A percentile compares a stretch with the other conserved stretches of the same genome.
phyloP scores from a whole-genome alignment of 1,140 invertebrate species.

The Trypoxylus dichotomus region DNA sequence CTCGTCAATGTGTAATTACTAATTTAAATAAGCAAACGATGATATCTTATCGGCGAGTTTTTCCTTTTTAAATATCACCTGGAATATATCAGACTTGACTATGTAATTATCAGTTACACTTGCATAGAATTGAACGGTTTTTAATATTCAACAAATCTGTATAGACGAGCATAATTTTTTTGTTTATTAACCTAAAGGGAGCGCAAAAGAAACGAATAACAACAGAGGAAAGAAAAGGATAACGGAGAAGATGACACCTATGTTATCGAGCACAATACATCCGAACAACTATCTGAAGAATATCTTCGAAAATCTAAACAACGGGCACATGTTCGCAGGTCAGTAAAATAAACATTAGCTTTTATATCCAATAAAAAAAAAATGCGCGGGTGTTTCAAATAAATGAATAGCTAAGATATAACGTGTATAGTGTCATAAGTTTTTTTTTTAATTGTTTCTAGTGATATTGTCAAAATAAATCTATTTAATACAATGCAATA shows the following conservation, averaged over 20 bases:
- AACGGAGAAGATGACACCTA: constrained; percentile 13
- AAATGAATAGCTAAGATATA: too few relatives aligned
- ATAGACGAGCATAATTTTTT: background rate
- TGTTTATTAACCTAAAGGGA: background rate
- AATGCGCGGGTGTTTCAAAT: too few relatives aligned
- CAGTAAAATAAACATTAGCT: background rate
- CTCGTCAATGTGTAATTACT: background rate
- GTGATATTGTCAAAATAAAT: too few relatives aligned
- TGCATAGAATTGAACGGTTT: constrained; percentile 21
- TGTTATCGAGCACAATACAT: constrained; percentile 6
- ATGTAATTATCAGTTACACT: constrained; percentile 30
- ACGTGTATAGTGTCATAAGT: too few relatives aligned
- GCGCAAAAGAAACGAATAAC: background rate
- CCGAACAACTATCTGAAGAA: constrained; percentile 21
- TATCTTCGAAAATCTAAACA: constrained; percentile 24
- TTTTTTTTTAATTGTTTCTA: too few relatives aligned
- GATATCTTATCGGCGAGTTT: constrained; percentile 13
- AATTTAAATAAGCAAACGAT: constrained; percentile 26
- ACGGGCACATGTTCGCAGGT: constrained; percentile 25
- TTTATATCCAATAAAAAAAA: too few relatives aligned
- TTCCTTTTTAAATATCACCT: constrained; percentile 28
- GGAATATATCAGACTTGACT: constrained; percentile 17
- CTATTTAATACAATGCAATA: too few relatives aligned
- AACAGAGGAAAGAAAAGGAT: background rate
- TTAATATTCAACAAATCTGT: constrained; percentile 22